These are phyloP conservation scores for Drosophila bocqueti DNA, from an alignment of 1,140 invertebrate genomes.

Conservation along the genomic window DNA sequence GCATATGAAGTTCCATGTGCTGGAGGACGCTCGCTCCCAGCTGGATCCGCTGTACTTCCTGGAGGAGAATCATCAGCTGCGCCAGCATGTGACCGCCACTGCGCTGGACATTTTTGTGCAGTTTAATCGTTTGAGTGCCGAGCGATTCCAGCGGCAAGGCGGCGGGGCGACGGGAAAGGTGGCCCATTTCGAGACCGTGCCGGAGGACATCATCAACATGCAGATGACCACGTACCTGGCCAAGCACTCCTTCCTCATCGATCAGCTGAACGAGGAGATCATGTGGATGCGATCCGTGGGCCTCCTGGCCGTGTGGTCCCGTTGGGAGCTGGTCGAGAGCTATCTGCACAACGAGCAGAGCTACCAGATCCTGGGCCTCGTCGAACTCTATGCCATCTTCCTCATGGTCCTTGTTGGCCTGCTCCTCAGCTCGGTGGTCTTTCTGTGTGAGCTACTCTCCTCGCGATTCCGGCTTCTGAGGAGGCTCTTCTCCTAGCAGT, in stretches of 20 bases:
- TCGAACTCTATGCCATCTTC: constrained; percentile 55
- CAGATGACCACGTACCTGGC: constrained; percentile 69
- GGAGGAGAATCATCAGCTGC: constrained; percentile 4
- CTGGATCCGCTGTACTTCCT: constrained; percentile 43
- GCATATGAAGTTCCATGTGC: constrained; percentile 50
- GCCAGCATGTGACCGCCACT: constrained; percentile 38
- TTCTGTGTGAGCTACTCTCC: constrained; percentile 51
- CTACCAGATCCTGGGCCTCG: constrained; percentile 43
- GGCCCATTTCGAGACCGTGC: constrained; percentile 44
- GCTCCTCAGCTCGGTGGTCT: constrained; percentile 35
- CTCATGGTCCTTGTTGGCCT: constrained; percentile 37
- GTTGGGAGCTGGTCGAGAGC: constrained; percentile 53
- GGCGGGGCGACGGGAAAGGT: neutral
- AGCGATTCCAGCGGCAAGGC: neutral
- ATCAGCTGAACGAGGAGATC: constrained; percentile 69
- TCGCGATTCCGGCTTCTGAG: constrained; percentile 13
- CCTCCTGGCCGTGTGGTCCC: constrained; percentile 51
- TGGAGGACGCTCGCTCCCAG: constrained; percentile 6
- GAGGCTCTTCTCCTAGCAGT: constrained; percentile 4
- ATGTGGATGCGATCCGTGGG: constrained; percentile 68
- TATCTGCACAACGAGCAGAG: constrained; percentile 7
- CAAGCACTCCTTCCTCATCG: constrained; percentile 71
- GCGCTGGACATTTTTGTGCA: constrained; percentile 47
- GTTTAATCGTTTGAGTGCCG: constrained; percentile 45
- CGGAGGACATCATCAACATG: constrained; percentile 61